Conservation (phyloP, 2,888 invertebrate species). For the Pilophorus perplexus region DNA sequence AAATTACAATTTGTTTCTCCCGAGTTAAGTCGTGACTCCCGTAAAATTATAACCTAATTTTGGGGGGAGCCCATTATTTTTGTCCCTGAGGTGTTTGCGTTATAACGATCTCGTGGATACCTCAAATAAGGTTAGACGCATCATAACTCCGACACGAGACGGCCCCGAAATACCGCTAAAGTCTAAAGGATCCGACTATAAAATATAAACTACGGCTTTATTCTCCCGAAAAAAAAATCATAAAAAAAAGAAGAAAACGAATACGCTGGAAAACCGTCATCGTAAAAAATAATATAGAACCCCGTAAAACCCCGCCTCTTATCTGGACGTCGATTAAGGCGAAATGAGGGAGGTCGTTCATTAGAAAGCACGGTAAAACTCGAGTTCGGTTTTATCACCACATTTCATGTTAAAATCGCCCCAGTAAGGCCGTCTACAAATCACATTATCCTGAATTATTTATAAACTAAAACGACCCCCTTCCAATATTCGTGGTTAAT, state of each 20-base stretch:
- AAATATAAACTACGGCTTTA: conserved; percentile 30
- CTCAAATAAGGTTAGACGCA: conserved; percentile 16
- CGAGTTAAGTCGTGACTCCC: no score
- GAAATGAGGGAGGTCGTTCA: conserved; percentile 34
- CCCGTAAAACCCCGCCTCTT: conserved; percentile 29
- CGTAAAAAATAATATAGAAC: conserved; percentile 31
- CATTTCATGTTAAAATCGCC: conserved; percentile 39
- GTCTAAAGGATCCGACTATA: neutral
- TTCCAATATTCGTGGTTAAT: conserved; percentile 14
- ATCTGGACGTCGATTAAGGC: conserved; percentile 39
- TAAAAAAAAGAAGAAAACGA: no score
- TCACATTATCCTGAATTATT: conserved; percentile 36
- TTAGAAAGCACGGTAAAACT: conserved; percentile 34
- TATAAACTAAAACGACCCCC: conserved; percentile 1
- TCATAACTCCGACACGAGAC: conserved; percentile 4
- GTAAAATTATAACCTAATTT: no score
- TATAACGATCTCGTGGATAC: conserved; percentile 23
- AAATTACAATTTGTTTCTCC: no score
- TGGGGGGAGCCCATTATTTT: no score
- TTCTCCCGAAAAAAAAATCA: no score
- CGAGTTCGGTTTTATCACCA: conserved; percentile 32
- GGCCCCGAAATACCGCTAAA: neutral
- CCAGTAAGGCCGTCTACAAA: conserved; percentile 27
- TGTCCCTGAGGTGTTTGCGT: no score
- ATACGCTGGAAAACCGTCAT: conserved; percentile 7